These are phyloP conservation scores for Ormyrus nitidulus DNA, from an alignment of 2,888 invertebrate genomes.

Conservation along the genomic window DNA sequence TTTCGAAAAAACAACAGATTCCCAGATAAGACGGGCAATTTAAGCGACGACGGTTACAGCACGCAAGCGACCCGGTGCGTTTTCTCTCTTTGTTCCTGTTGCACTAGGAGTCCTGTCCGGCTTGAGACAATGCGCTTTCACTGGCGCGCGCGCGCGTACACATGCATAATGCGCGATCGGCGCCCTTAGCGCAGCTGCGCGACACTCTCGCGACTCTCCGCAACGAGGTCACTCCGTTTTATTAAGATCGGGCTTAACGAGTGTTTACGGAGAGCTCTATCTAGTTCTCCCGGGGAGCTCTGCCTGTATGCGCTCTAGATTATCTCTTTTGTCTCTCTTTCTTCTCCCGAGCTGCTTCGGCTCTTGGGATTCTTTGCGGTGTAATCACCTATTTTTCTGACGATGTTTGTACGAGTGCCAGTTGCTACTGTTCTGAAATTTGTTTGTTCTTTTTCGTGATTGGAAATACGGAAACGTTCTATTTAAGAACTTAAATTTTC, in stretches of 20 bases:
- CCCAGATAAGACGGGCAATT: too few relatives aligned
- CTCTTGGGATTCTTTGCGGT: neutral
- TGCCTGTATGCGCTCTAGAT: neutral
- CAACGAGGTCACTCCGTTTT: constrained; percentile 44
- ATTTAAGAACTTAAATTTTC: too few relatives aligned
- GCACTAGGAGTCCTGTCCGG: neutral
- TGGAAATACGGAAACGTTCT: too few relatives aligned
- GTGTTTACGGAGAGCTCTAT: constrained; percentile 23
- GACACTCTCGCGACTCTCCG: constrained; percentile 2
- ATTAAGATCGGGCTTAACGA: constrained; percentile 48
- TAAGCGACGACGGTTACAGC: too few relatives aligned
- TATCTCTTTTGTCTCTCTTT: constrained; percentile 10
- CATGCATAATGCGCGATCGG: constrained; percentile 19
- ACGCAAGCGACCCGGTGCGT: neutral
- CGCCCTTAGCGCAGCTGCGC: constrained; percentile 35
- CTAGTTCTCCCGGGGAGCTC: too few relatives aligned
- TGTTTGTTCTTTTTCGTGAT: too few relatives aligned
- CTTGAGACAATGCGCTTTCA: constrained; percentile 47
- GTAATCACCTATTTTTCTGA: neutral
- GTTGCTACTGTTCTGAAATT: too few relatives aligned
- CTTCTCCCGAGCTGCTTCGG: neutral
- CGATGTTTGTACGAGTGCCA: too few relatives aligned
- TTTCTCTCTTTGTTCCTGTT: neutral
- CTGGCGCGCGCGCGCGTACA: constrained; percentile 9
- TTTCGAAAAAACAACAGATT: too few relatives aligned